Base-by-base conservation (phyloP, 2,888 invertebrate genomes). In the Melanostoma scalare region DNA sequence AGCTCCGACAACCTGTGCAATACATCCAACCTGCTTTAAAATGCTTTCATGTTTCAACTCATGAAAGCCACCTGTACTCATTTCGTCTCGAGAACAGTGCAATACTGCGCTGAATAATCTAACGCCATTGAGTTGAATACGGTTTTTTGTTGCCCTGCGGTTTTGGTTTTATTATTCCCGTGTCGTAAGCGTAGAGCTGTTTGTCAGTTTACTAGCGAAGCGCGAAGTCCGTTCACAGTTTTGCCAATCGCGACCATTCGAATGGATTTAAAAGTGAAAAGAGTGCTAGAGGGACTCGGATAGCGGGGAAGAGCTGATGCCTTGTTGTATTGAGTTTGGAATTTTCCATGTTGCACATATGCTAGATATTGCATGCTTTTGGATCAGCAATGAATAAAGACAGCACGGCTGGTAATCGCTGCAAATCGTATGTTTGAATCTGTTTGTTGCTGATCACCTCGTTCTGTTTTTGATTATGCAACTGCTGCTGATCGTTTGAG, bases 401-500 rank as follows among this genome's bases (percentile, higher is more conserved):
- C 40, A 42, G 48, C 10, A 50, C 38, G 20, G 31, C 30, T 55
- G 10, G 53, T 55, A 40, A 10, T 6, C 9, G 31, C 58, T 36
- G 35, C 30, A 33, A 9, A 68, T 44, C 35, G 55, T 36, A 55
- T 44, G 68, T 35, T 63, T 48, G 53, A 67, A 67, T 55, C 67
- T 67, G 53, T 67, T 67, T 42, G 67, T 38, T 31, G 53, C 58
- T 55, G 58, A 71, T 71, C 58, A 55, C 69, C 58, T 55, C 58
- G 56, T 56, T 77, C 81, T 81, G 81, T 50, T 81, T 81, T 81
- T 76, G 72, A 81, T 81, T 81, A 81, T 72, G 81, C 77, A 81
- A 81, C 63, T 72, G 61, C 65, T 67, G 67, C 65, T 53, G 71
- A 77, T 81, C 77, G 81, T 58, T 81, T 67, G 72, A 48, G 71